Evolutionary conservation across 2,888 invertebrate species (phyloP).

Genomic region (Calameuta pallipes): DNA sequence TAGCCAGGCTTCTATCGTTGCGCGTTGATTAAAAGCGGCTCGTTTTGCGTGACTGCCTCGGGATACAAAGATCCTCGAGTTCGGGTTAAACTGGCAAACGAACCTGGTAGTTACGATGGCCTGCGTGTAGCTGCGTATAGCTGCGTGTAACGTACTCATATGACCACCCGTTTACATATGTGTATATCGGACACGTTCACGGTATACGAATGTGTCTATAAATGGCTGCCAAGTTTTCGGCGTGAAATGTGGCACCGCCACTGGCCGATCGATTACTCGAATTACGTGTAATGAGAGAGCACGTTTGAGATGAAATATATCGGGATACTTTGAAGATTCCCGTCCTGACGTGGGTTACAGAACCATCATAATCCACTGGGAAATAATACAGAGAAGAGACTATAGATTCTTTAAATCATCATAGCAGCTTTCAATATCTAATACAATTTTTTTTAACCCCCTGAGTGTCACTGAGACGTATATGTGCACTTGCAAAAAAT

Average conservation of each 20-base stretch:
- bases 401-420: too few relatives aligned
- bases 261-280: conserved; percentile 6
- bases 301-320: background rate
- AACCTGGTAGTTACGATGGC: background rate
- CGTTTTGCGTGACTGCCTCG: conserved; percentile 1
- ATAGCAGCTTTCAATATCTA: too few relatives aligned
- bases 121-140: background rate
- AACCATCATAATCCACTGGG: background rate
- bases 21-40: conserved; percentile 6
- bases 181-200: background rate
- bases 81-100: conserved; percentile 5
- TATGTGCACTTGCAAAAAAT: too few relatives aligned
- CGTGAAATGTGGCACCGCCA: conserved; percentile 5
- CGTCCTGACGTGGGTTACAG: background rate
- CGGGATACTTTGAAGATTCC: background rate
- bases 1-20: conserved; percentile 2
- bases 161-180: background rate
- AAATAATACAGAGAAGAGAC: background rate
- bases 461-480: too few relatives aligned
- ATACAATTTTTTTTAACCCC: too few relatives aligned
- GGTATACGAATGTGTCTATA: background rate
- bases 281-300: conserved; percentile 4
- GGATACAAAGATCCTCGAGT: conserved; percentile 4
- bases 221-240: background rate
- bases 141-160: background rate